Percentiles rank a stretch among this genome's conserved stretches.
These are phyloP conservation scores for Acropora tenuis DNA, from an alignment of 64 coral and sea anemone genomes.

Conservation along the genomic window DNA sequence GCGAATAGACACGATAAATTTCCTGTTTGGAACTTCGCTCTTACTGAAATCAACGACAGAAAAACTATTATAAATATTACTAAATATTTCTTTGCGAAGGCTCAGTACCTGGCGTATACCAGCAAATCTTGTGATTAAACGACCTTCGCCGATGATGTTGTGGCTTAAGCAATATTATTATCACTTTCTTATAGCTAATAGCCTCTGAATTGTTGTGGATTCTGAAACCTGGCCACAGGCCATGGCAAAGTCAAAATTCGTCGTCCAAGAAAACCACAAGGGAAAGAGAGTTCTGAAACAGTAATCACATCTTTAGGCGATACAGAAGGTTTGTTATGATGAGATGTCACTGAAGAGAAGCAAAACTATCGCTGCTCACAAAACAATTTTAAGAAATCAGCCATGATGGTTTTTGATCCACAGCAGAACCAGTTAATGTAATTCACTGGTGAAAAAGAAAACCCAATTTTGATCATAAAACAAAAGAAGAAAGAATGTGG, in stretches of 20 bases:
- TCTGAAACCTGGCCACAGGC: neutral
- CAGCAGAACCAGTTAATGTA: no score
- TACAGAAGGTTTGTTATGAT: neutral
- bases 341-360: neutral
- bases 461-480: neutral
- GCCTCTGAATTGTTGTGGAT: no score
- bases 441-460: no score
- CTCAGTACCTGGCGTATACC: no score
- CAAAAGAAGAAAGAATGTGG: neutral
- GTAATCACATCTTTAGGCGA: neutral
- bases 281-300: neutral
- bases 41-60: no score
- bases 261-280: no score
- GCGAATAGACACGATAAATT: neutral
- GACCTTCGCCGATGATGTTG: no score
- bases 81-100: neutral
- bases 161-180: no score
- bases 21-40: neutral
- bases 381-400: neutral
- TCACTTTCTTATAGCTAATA: no score
- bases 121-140: no score
- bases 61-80: no score
- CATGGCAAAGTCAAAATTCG: neutral
- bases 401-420: neutral
- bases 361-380: neutral